Evolutionary conservation across 2,797 vertebrate species (phyloP), one percentile per base, ranked within the genome.

Genomic region (Lateolabrax maculatus): DNA sequence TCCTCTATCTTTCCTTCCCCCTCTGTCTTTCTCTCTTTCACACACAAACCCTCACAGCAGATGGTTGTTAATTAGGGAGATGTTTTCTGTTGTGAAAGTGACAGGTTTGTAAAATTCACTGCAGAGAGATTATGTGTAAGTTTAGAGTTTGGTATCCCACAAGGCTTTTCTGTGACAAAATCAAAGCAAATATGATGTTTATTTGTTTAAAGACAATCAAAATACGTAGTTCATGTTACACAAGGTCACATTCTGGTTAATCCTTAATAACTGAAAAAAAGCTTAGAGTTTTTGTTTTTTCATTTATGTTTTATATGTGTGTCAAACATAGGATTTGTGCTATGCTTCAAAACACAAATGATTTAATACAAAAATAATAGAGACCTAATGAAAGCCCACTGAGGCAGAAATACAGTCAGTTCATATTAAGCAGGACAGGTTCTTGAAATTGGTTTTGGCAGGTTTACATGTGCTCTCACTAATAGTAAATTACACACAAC

Each of bases 61-160:
- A 72, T 56, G 46, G 63, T 60, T 75, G 80, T 84, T 84, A 89
- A 90, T 84, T 84, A 87, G 84, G 80, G 49, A 66, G 53, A 76
- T 85, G 49, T 51, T 68, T 71, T 85, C 80, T 65, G 64, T 78
- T 79, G 81, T 72, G 79, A 84, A 91, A 86, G 84, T 90, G 83
- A 85, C 86, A 82, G 72, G 77, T 84, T 87, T 31, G 86, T 89
- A 75, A 87, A 80, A 65, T 48, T 52, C 61, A 39, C 66, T 64
- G 55, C 52, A 56, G 70, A 80, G 58, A 23, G 48, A 70, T 65
- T 43, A 1, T 48, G 19, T 83, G 57, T 46, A 37, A 52, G 63
- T 61, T 66, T 5, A 13, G 60, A 66, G 58, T 83, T 62, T 71
- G 69, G 66, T 72, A 31, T 90, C 77, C 77, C 78, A 68, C 46